A percentile compares a stretch with the other conserved stretches of the same genome.
Evolutionary conservation across 2,888 invertebrate species (phyloP).

Genomic region (Harpalus rubripes): DNA sequence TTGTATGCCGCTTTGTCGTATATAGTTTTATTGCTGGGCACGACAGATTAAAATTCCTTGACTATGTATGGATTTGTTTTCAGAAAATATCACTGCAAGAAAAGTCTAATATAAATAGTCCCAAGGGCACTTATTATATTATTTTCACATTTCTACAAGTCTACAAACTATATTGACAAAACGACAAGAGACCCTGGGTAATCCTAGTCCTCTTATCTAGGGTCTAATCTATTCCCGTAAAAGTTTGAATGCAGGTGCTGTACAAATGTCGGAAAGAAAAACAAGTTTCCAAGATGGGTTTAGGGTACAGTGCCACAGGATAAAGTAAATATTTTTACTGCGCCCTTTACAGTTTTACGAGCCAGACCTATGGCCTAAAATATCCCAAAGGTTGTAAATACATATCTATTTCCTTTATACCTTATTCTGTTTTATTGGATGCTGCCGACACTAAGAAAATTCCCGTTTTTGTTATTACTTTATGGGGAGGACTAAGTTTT

Average conservation of each 20-base stretch:
- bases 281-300: constrained; percentile 3
- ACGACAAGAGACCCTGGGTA: background rate
- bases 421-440: constrained; percentile 21
- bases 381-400: constrained; percentile 39
- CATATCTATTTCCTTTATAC: constrained; percentile 35
- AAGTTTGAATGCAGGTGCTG: constrained; percentile 5
- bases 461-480: constrained; percentile 7
- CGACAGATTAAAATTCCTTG: no score
- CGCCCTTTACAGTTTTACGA: constrained; percentile 35
- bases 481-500: background rate
- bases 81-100: no score
- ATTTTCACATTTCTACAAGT: background rate
- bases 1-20: no score
- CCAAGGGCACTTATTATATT: background rate
- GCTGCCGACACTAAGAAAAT: constrained; percentile 10
- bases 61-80: no score
- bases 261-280: background rate
- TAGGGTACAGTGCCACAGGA: constrained; percentile 13
- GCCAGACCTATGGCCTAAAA: constrained; percentile 16
- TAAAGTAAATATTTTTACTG: constrained; percentile 42
- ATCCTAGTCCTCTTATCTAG: background rate
- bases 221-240: constrained; percentile 8
- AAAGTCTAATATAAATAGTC: no score
- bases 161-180: background rate
- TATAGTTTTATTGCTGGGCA: no score